Conservation (phyloP, 2,888 invertebrate genomes). For the Dolichopus griseipennis region DNA sequence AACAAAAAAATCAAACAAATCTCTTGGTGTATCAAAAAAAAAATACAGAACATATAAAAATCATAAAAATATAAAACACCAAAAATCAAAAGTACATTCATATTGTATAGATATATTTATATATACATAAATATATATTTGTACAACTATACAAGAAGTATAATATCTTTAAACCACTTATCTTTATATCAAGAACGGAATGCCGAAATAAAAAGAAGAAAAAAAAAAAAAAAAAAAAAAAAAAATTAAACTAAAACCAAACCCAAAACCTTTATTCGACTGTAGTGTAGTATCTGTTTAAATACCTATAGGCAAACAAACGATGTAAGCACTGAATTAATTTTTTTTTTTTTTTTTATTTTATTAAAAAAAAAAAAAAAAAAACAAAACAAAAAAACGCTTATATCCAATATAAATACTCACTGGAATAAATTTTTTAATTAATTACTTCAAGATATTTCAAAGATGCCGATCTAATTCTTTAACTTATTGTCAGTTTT, state of each 20-base stretch:
- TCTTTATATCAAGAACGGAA: conserved; percentile 6
- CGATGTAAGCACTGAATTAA: conserved; percentile 6
- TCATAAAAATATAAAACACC: no score
- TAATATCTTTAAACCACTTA: conserved; percentile 1
- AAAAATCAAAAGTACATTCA: no score
- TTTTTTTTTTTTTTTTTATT: neutral
- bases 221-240: no score
- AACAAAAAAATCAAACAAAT: neutral
- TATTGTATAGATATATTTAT: no score
- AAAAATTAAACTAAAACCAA: no score
- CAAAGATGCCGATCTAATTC: conserved; percentile 4
- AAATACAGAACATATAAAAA: neutral
- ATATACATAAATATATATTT: no score
- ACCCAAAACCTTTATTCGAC: no score
- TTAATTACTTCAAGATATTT: conserved; percentile 2
- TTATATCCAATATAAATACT: conserved; percentile 2
- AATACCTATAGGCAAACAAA: conserved; percentile 6
- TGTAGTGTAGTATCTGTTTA: neutral
- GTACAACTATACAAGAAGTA: no score
- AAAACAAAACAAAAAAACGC: no score
- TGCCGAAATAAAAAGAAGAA: neutral
- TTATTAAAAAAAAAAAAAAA: no score
- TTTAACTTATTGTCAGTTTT: no score
- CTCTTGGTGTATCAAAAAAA: neutral
- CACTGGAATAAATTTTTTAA: neutral